phyloP scores from a whole-genome alignment of 1,140 invertebrate genomes.

The Lepidurus apus region DNA sequence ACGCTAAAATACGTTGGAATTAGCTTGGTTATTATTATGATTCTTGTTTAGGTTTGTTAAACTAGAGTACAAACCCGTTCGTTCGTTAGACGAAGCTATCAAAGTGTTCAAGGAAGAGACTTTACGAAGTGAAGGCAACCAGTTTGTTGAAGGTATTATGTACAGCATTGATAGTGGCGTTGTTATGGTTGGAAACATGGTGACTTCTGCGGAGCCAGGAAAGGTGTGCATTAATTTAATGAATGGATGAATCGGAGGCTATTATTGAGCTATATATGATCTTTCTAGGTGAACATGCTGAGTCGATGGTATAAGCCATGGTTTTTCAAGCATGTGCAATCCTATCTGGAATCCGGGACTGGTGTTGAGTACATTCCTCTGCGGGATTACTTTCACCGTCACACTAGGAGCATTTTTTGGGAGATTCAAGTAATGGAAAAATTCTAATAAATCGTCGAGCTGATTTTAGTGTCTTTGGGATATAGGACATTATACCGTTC shows the following conservation, averaged over 20 bases:
- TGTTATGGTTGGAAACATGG: constrained; percentile 68
- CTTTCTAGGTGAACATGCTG: constrained; percentile 58
- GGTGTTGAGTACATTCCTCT: constrained; percentile 67
- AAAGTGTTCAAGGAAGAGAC: constrained; percentile 52
- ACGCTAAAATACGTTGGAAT: constrained; percentile 36
- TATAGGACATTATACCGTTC: constrained; percentile 76
- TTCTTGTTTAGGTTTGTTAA: constrained; percentile 51
- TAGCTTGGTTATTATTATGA: neutral
- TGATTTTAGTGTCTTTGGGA: neutral
- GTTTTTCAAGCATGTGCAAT: constrained; percentile 74
- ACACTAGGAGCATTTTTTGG: constrained; percentile 75
- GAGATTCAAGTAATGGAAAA: constrained; percentile 59
- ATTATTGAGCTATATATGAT: constrained; percentile 27
- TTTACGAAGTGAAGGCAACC: constrained; percentile 51
- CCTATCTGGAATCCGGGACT: constrained; percentile 46
- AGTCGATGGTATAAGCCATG: constrained; percentile 74
- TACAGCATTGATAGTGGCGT: constrained; percentile 61
- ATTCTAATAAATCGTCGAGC: neutral
- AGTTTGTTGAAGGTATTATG: constrained; percentile 71
- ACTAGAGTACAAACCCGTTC: constrained; percentile 63
- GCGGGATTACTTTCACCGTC: constrained; percentile 74
- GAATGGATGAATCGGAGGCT: neutral
- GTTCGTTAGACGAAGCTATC: constrained; percentile 50
- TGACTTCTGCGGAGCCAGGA: constrained; percentile 50
- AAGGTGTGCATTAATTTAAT: constrained; percentile 49